phyloP scores from a whole-genome alignment of 1,140 invertebrate genomes.

The Rhizoglyphus robini region DNA sequence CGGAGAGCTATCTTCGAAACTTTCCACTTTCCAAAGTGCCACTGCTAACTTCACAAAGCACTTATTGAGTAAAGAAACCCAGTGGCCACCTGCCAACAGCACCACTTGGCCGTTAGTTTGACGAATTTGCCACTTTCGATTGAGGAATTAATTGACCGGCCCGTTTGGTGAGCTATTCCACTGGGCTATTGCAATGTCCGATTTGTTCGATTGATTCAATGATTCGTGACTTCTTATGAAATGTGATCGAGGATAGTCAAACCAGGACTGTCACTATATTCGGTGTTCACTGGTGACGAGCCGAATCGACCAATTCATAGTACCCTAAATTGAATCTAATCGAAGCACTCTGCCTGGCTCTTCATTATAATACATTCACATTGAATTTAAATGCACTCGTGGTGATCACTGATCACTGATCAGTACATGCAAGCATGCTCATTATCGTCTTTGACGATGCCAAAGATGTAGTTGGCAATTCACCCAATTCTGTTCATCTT shows the following conservation, averaged over 20 bases:
- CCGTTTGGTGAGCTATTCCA: neutral
- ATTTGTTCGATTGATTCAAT: neutral
- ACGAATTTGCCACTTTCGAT: neutral
- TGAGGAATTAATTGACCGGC: neutral
- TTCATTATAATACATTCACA: too few species aligned
- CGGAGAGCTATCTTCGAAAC: neutral
- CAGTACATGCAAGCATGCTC: too few species aligned
- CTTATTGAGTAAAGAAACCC: neutral
- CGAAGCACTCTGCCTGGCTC: neutral
- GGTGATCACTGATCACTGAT: neutral
- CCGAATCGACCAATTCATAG: neutral
- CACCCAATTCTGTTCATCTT: too few species aligned
- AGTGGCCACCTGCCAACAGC: conserved; percentile 8
- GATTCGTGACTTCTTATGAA: neutral
- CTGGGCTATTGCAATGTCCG: neutral
- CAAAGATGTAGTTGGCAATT: too few species aligned
- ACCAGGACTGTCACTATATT: too few species aligned
- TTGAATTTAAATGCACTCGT: neutral
- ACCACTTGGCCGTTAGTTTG: neutral
- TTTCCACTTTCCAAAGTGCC: too few species aligned
- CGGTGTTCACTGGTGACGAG: neutral
- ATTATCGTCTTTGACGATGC: too few species aligned
- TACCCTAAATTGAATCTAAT: conserved; percentile 4
- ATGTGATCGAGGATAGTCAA: neutral
- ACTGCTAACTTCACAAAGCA: neutral